Evolutionary conservation across 2,797 vertebrate species (phyloP), one percentile per base, ranked within the genome.

Genomic region (Poeciliopsis infans): DNA sequence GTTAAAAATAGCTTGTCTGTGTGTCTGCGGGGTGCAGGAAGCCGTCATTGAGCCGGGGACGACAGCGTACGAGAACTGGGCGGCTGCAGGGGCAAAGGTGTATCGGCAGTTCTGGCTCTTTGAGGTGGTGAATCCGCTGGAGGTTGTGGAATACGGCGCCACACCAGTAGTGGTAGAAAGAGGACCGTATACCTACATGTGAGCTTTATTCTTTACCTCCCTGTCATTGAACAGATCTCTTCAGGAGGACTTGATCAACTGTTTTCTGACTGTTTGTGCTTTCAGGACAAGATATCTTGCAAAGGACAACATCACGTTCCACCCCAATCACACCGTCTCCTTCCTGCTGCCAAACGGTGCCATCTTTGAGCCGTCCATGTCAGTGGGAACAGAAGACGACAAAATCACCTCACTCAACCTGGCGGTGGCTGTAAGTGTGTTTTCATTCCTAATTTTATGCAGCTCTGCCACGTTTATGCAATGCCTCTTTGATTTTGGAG

Each of bases 71-170:
- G 85, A 97, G 43, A 98, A 96, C 81, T 99, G 97, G 97, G 36
- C 94, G 70, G 88, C 96, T 31, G 81, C 96, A 5, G 97, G 96
- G 76, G 95, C 82, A 20, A 0, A 74, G 0, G 92, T 99, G 79
- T 98, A 97, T 90, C 95, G 97, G 59, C 95, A 99, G 89, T 97
- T 99, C 94, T 99, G 97, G 98, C 73, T 99, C 36, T 99, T 96
- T 79, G 76, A 99, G 0, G 95, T 99, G 23, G 82, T 88, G 80
- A 99, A 99, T 85, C 94, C 97, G 39, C 0, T 78, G 3, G 96
- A 96, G 0, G 92, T 99, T 4, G 0, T 94, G 2, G 0, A 79
- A 0, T 1, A 90, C 0, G 97, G 97, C 2, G 82, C 82, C 36
- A 87, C 7, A 18, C 97, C 98, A 70, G 79, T 87, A 59, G 85